Evolutionary conservation across 2,888 invertebrate species (phyloP), one percentile per base, ranked within the genome.

Genomic region (Caenorhabditis virilis): DNA sequence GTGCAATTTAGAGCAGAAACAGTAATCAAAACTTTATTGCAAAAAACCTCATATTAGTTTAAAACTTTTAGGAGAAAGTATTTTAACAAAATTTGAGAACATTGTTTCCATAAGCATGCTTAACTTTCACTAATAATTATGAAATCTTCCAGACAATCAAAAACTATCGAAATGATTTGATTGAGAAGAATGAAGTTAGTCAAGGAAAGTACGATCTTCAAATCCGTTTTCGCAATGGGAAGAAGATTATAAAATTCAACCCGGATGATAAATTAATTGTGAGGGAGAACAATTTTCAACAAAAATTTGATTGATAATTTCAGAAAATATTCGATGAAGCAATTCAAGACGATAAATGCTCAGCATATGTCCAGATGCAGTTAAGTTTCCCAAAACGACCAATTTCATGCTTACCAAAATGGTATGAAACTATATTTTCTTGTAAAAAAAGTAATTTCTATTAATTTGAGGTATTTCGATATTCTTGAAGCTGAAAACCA

Each of bases 341-440:
- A 6, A 33, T 64, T 27, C 38, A 41, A 13, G 43, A 52, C 0
- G 64, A 64, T 2, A 20, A 52, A 26, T 64, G 64, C 30, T 58
- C 64, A n/a, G 9, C 55, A 9, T 58, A 33, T 36, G 52, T 64
- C 26, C 58, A 64, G 51, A 58, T 64, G 58, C 64, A 64, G 39
- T 43, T 51, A 33, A 64, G 43, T n/a, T 54, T 64, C n/a, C 64
- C 64, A 9, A 54, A 54, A 30, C 46, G 36, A 16, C 47, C 64
- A 0, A 49, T 64, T 13, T 41, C 64, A 2, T 55, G 58, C 23
- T 33, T 64, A 6, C 64, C 64, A 25, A 30, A 49, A 36, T 63
- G 63, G 63, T 36, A 13, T 9, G 13, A 30, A 30, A 6, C 7
- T 9, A 9, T 30, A 9, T 6, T 9, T 9, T 6, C 6, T 9